Base-by-base conservation (phyloP, 2,113 vertebrate genomes). In the cat (Felis catus) region DNA sequence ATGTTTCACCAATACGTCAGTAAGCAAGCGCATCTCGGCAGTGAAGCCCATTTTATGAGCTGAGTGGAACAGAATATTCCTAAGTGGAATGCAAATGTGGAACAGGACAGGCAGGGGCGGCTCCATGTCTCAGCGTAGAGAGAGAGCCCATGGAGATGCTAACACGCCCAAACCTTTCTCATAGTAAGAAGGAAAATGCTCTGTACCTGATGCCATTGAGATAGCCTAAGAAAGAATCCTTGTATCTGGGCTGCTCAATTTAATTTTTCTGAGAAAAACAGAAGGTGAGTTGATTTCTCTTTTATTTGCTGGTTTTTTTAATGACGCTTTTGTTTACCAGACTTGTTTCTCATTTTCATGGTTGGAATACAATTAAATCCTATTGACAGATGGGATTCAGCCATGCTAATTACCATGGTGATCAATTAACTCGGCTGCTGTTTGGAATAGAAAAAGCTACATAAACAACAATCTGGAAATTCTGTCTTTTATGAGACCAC, bases 311-410 rank as follows among this genome's bases (percentile, higher is more conserved):
- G 39, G 91, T 95, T 68, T 76, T 61, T 29, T 13, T 81, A 95
- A 81, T 19, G 13, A 92, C 88, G 66, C 70, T 89, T 98, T 98
- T 88, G 25, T 96, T 95, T 96, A 88, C 91, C 91, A 83, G 93
- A 65, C 61, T 96, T 79, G 39, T 89, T 95, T 94, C 21, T 79
- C 9, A 92, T 90, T 97, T 97, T 94, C 82, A 92, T 58, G 85
- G 87, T 84, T 97, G 84, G 68, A 76, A 97, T 97, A 91, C 87
- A 97, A 55, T 71, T 90, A 95, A 98, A 92, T 41, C 53, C 1
- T 71, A 96, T 12, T 97, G 97, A 98, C 97, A 99, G 97, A 98
- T 98, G 98, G 98, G 84, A 53, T 97, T 98, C 95, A 97, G 81
- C 94, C 97, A 97, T 87, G 53, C 65, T 97, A 97, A 97, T 98